Base-by-base conservation (phyloP, 2,797 vertebrate species). In the Echiichthys vipera region DNA sequence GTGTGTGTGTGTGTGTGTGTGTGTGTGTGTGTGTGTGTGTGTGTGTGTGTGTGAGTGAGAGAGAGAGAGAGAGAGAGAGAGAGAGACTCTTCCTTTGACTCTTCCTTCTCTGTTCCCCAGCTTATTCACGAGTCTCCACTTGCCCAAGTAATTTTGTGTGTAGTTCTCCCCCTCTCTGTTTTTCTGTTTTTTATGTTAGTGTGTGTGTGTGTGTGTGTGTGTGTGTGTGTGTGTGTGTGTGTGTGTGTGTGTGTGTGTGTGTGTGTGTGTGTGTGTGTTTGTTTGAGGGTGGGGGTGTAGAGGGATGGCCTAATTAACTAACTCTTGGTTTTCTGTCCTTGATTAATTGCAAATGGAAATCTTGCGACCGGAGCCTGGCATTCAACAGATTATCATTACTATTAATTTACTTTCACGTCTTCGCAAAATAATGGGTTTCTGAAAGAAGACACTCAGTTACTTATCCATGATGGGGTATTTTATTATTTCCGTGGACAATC, bases 301-400 rank as follows among this genome's bases (percentile, higher is more conserved):
- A n/a, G 50, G 49, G 13, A 18, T 36, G 59, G 55, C 34, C 47
- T 77, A 89, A 84, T 87, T 87, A 87, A 85, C 69, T 70, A 65
- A 80, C 85, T 73, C 70, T 65, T 62, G 68, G 18, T 62, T 82
- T 71, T 82, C 70, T 82, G 36, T 59, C 66, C 32, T 54, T 81
- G 74, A 84, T 87, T 83, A 78, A 88, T 88, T 83, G 77, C 76
- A 67, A 84, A 83, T 83, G 50, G 34, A 71, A 74, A 53, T 70
- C 65, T 71, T 51, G 56, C 49, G 84, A 67, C 34, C 14, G 10
- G 64, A 80, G 75, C 51, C 11, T 62, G 32, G 15, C 84, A 79
- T 91, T 89, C 88, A 90, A 88, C 84, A 89, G 85, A 89, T 89
- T 84, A 77, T 64, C 83, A 74, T 72, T 67, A 51, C 54, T 70